Conservation (phyloP, 23 tunicate genomes). For the Pegea sp. region DNA sequence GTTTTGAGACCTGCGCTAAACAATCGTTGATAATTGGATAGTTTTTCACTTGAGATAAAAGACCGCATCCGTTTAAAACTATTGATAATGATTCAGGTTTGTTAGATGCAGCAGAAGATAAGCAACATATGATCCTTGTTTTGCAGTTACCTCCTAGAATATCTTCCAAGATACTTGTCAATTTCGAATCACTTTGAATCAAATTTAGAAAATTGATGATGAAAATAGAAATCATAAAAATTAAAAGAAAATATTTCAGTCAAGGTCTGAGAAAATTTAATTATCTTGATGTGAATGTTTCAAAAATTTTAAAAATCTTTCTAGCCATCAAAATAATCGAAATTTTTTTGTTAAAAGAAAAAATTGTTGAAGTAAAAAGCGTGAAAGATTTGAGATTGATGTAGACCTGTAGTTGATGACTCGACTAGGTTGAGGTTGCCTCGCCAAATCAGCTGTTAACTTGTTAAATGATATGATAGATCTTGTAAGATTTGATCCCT, state of each 20-base stretch:
- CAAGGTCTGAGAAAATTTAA: background rate
- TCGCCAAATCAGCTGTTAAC: slow-evolving; percentile 60
- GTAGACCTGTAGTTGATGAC: slow-evolving; percentile 82
- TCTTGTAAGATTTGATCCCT: slow-evolving; percentile 67
- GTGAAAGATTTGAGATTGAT: too few species aligned
- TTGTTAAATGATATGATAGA: slow-evolving; percentile 62
- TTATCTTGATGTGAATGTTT: too few species aligned
- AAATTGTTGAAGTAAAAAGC: too few species aligned
- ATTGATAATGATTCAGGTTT: slow-evolving; percentile 39
- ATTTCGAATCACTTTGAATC: slow-evolving; percentile 62
- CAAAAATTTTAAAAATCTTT: too few species aligned
- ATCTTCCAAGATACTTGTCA: slow-evolving; percentile 62
- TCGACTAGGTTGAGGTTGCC: slow-evolving; percentile 71
- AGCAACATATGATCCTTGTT: slow-evolving; percentile 79
- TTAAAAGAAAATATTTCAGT: background rate
- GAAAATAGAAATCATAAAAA: background rate
- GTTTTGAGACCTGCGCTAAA: slow-evolving; percentile 86
- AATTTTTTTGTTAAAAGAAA: too few species aligned
- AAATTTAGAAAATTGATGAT: background rate
- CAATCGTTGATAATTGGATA: slow-evolving; percentile 83
- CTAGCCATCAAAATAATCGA: too few species aligned
- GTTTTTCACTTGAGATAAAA: slow-evolving; percentile 65
- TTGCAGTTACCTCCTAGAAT: slow-evolving; percentile 90
- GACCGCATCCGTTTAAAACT: slow-evolving; percentile 76
- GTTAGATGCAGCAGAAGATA: slow-evolving; percentile 19